These are phyloP conservation scores for Eutrigla gurnardus DNA, from an alignment of 2,797 vertebrate genomes.

Conservation along the genomic window DNA sequence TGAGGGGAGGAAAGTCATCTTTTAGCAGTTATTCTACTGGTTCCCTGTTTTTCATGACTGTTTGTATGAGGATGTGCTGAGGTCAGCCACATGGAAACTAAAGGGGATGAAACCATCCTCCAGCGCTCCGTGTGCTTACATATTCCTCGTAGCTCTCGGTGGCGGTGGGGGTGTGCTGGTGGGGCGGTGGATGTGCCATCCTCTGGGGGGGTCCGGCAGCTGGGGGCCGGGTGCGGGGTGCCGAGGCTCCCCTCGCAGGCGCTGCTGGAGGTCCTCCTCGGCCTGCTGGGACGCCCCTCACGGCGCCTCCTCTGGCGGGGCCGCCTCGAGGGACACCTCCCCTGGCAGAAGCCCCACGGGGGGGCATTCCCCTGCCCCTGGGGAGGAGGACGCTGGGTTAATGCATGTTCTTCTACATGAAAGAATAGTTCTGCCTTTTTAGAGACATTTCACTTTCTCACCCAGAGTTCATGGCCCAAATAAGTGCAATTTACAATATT, in stretches of 20 bases:
- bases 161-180: constrained; percentile 84
- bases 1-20: too few species aligned
- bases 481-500: too few species aligned
- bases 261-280: constrained; percentile 90
- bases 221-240: constrained; percentile 88
- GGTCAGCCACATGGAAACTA: not conserved
- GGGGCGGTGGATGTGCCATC: constrained; percentile 84
- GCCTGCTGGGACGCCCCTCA: constrained; percentile 87
- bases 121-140: constrained; percentile 81
- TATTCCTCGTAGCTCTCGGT: constrained; percentile 93
- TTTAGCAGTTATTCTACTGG: too few species aligned
- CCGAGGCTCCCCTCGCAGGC: constrained; percentile 84
- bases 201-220: constrained; percentile 89
- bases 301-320: constrained; percentile 88
- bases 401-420: not conserved
- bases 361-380: constrained; percentile 93
- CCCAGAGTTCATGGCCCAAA: not conserved
- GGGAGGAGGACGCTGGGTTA: not conserved
- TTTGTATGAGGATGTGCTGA: not conserved
- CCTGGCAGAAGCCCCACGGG: constrained; percentile 76
- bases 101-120: not conserved
- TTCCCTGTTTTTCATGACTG: too few species aligned
- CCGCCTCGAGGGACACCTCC: constrained; percentile 90
- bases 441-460: not conserved
- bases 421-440: not conserved